A percentile compares a stretch with the other conserved stretches of the same genome.
Evolutionary conservation across 2,888 invertebrate species (phyloP).

Genomic region (Pachycephus smyrnensis): DNA sequence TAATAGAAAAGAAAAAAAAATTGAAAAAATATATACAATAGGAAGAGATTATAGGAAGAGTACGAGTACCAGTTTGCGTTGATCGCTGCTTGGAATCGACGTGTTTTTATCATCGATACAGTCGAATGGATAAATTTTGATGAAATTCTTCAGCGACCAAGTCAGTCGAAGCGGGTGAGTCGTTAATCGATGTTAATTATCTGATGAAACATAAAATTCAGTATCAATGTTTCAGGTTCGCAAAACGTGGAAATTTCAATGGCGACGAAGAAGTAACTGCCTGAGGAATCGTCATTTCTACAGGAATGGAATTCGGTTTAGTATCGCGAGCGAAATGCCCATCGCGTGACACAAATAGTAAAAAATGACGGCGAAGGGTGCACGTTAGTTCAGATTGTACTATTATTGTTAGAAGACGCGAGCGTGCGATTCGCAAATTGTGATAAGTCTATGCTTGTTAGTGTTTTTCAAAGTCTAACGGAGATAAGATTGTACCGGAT

Average conservation of each 20-base stretch:
- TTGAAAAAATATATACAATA: background rate
- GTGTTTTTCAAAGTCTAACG: slow-evolving; percentile 43
- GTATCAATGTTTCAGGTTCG: background rate
- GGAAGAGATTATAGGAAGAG: background rate
- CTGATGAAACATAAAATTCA: background rate
- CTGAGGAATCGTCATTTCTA: background rate
- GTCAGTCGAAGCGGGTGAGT: background rate
- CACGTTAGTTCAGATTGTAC: background rate
- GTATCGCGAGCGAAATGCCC: background rate
- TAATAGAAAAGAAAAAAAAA: slow-evolving; percentile 6
- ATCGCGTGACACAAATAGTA: background rate
- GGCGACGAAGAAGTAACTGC: background rate
- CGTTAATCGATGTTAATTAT: background rate
- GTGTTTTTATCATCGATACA: background rate
- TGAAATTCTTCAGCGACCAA: background rate
- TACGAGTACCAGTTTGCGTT: background rate
- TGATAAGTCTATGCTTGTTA: slow-evolving; percentile 40
- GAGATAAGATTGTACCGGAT: slow-evolving; percentile 1
- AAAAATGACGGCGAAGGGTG: too few relatives aligned
- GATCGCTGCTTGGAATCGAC: background rate
- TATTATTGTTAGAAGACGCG: background rate
- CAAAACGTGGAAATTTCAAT: background rate
- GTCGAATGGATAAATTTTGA: background rate
- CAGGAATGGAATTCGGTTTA: background rate
- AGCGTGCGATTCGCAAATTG: slow-evolving; percentile 7